Base-by-base conservation (phyloP, 1,140 invertebrate species). In the Dreissena polymorpha region DNA sequence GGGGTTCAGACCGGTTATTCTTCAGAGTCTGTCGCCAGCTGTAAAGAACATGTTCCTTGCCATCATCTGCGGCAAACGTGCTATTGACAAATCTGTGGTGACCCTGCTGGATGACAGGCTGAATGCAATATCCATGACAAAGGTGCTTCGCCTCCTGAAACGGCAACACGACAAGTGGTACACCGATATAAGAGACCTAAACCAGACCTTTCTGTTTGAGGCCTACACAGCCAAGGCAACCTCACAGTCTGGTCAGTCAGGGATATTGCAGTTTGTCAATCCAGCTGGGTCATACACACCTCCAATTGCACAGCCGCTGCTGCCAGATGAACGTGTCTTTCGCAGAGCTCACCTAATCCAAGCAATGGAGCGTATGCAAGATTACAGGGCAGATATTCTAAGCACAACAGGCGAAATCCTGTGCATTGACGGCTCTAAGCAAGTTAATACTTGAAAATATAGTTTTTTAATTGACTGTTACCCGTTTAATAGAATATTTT, bases 141-240 rank as follows among this genome's bases (percentile, higher is more conserved):
- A 63, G 23, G 60, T 63, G 18, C 60, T n/a, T 6, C 60, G 60
- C 60, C 23, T 63, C 23, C 60, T 63, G 60, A 18, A 63, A 23
- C 60, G 23, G 60, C 60, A 63, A 2, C 60, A 63, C 23, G 60
- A 63, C 23, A 18, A 23, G 23, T 63, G 60, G 60, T 63, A 63
- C 23, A 10, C 60, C 2, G 60, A 63, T 2, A 2, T 2, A 63
- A 2, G 60, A 23, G 60, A 63, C 23, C 60, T 63, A 7, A 5
- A 63, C 60, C 60, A 63, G 60, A 63, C 60, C 60, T 63, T 63
- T 23, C 60, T 63, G 60, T 63, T 63, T 63, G 60, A 63, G 60
- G 60, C 60, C 18, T 10, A n/a, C 23, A 18, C 18, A n/a, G 18
- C 60, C 18, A 63, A 18, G 10, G 10, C 18, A n/a, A 18, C 3